phyloP scores from a whole-genome alignment of 2,797 vertebrate genomes.

The Muscicapa striata region DNA sequence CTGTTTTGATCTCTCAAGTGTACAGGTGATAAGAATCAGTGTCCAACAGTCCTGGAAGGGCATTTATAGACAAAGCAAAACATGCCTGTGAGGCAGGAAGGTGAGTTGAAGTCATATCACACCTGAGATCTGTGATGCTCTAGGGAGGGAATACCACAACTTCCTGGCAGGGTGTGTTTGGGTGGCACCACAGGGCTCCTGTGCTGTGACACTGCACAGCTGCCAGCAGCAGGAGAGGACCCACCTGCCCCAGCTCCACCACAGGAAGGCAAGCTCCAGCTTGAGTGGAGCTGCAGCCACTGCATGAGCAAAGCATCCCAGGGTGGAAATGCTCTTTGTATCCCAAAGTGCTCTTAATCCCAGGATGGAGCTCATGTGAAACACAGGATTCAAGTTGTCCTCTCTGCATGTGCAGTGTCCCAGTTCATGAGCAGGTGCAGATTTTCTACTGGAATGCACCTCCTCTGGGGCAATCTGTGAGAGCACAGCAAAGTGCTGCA shows the following conservation, averaged over 20 bases:
- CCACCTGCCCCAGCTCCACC: not conserved
- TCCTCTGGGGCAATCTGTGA: not conserved
- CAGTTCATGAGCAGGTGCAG: not conserved
- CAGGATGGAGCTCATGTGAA: not conserved
- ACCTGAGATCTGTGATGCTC: not conserved
- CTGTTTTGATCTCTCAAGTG: conserved; percentile 55
- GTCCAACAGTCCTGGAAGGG: not conserved
- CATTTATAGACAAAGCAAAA: not conserved
- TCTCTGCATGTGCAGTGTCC: not conserved
- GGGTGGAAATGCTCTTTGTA: not conserved
- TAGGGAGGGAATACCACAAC: not conserved
- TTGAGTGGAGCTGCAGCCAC: not conserved
- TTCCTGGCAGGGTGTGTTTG: not conserved
- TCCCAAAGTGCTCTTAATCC: not conserved
- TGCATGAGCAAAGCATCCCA: not conserved
- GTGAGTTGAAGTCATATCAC: not conserved
- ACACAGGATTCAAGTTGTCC: not conserved
- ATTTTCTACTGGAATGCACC: not conserved
- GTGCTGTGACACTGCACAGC: fast-evolving
- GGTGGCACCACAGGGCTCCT: not conserved
- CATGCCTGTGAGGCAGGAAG: not conserved
- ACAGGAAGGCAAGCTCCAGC: not conserved
- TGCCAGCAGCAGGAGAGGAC: not conserved
- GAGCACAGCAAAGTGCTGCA: fast-evolving
- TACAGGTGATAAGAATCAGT: conserved; percentile 26